Base-by-base conservation (phyloP, 2,888 invertebrate species). In the Lucinisca nassula region DNA sequence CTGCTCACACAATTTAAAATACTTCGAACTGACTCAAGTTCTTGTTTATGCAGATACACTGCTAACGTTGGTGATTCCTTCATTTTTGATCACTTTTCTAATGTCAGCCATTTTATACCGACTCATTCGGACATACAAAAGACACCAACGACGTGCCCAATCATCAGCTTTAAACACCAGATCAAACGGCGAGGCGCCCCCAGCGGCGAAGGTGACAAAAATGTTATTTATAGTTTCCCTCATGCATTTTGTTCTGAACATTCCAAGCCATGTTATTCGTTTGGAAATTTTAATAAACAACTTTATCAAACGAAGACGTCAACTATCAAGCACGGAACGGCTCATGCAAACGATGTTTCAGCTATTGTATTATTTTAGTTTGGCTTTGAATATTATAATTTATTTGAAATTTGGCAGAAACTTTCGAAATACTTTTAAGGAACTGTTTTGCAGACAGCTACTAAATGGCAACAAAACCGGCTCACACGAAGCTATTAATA, bases 191-290 rank as follows among this genome's bases (percentile, higher is more conserved):
- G 14, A 58, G 3, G 4, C 72, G 27, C 30, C 82, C 45, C 88
- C 88, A 27, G 51, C 82, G n/a, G 78, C 82, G 27, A 91, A 91
- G 89, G 92, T 94, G 10, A 94, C 93, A 6, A 85, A 88, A 38
- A 91, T 94, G 90, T 79, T 94, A 55, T 93, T 93, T 79, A 90
- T 92, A 2, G 92, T 94, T 14, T 93, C 94, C 21, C 83, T 92
- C 21, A 90, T 89, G 55, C 94, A 94, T 75, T 91, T 94, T 12
- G 32, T 90, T 3, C 88, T 94, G n/a, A 94, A 91, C 77, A 84
- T 93, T n/a, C 94, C 94, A 27, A 93, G 93, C 75, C 94, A 94
- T 82, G 89, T 92, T 38, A 88, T 94, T 32, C 78, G 93, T 32
- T 73, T 92, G 21, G 76, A 83, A 24, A 78, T 91, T 49, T 67